Conservation (phyloP, 2,888 invertebrate species). For the Zygogramma bicolorata region DNA sequence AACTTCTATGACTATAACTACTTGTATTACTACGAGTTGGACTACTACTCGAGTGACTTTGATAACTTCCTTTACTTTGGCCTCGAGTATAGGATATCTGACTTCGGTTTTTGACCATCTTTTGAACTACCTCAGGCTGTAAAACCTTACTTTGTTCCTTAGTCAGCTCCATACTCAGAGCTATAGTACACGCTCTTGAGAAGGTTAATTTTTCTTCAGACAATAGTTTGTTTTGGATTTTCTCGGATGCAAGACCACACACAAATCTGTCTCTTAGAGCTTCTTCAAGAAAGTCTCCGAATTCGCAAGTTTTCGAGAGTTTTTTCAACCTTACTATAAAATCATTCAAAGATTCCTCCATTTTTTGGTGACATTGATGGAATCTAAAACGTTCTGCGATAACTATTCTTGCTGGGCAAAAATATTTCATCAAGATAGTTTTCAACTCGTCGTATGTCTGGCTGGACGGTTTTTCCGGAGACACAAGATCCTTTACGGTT, state of each 20-base stretch:
- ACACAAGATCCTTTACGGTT: conserved; percentile 14
- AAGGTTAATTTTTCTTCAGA: neutral
- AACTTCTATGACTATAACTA: neutral
- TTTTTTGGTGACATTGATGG: neutral
- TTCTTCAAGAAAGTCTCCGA: neutral
- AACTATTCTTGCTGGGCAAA: neutral
- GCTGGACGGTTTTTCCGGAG: conserved; percentile 14
- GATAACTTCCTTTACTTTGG: neutral
- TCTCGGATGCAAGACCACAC: neutral
- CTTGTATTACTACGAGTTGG: neutral
- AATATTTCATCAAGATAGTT: neutral
- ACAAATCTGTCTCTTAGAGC: neutral
- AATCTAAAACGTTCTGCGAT: conserved; percentile 13
- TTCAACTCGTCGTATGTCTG: conserved; percentile 11
- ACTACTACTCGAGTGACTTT: neutral
- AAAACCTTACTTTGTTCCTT: neutral
- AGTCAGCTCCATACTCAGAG: neutral
- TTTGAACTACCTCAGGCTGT: neutral
- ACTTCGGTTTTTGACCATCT: neutral
- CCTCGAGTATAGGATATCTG: no score
- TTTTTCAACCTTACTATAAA: conserved; percentile 5
- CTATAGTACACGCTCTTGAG: neutral
- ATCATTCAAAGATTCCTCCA: neutral
- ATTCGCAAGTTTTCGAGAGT: conserved; percentile 12
- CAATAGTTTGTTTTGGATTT: neutral